Conservation (phyloP, 2,888 invertebrate species). For the Eudemis profundana region DNA sequence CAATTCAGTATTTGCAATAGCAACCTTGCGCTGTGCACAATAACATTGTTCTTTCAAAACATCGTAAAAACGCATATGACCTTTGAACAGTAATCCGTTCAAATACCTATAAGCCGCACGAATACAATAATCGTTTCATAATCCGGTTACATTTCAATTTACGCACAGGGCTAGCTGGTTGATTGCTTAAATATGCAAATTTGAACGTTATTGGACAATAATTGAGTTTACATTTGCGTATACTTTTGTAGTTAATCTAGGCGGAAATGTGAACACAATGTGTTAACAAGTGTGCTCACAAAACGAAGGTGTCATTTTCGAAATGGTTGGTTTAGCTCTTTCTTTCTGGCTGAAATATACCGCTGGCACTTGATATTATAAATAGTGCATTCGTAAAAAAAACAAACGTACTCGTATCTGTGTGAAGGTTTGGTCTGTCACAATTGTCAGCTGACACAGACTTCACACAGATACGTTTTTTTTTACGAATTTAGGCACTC, state of each 20-base stretch:
- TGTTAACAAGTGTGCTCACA: not conserved
- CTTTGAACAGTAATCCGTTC: not conserved
- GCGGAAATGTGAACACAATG: slow-evolving; percentile 6
- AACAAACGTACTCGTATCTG: too few species aligned
- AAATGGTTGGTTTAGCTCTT: too few species aligned
- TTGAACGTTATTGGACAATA: slow-evolving; percentile 8
- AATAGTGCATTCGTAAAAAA: too few species aligned
- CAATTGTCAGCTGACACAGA: too few species aligned
- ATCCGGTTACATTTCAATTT: slow-evolving; percentile 46
- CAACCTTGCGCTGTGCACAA: not conserved
- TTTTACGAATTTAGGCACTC: too few species aligned
- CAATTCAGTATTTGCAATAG: not conserved
- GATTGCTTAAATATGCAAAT: slow-evolving; percentile 1
- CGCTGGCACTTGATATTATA: too few species aligned
- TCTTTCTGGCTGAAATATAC: too few species aligned
- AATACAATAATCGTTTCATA: slow-evolving; percentile 46
- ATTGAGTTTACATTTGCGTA: slow-evolving; percentile 9
- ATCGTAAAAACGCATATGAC: not conserved
- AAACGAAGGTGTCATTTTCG: too few species aligned
- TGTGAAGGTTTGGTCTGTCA: too few species aligned
- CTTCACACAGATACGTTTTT: too few species aligned
- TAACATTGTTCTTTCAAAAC: not conserved
- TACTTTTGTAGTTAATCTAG: not conserved
- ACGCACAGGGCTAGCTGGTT: slow-evolving; percentile 28
- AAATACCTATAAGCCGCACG: slow-evolving; percentile 43